Base-by-base conservation (phyloP, 2,113 vertebrate genomes). In the Malurus melanocephalus region DNA sequence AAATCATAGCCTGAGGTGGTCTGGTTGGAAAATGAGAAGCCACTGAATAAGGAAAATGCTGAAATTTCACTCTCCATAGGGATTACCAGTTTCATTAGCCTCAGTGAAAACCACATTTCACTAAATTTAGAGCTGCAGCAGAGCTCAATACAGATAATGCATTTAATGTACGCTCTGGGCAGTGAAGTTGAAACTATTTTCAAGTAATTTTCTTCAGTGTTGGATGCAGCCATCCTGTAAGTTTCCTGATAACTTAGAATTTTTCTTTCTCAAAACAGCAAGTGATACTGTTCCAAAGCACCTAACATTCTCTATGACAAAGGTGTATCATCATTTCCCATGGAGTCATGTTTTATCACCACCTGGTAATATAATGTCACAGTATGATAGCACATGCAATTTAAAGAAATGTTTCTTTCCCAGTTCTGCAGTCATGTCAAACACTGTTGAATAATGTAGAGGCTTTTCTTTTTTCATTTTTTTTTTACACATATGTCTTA, bases 161-260 rank as follows among this genome's bases (percentile, higher is more conserved):
- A 90, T 89, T 95, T 95, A 94, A 92, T 94, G 42, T 94, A 90
- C 87, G 93, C 89, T 92, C 89, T 95, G 94, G 86, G 94, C 93
- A 93, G 84, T 92, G 93, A 94, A 93, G 94, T 91, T 87, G 91
- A 95, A 96, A 95, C 87, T 94, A 89, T 95, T 95, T 95, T 94
- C 75, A 91, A 94, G 87, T 94, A 79, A 95, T 95, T 95, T 96
- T 90, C 92, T 90, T 94, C 88, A 90, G 62, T 77, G 75, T 64
- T 92, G 84, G 88, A 86, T 91, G 77, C 82, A 94, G 77, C 71
- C 67, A 85, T 92, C 80, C 88, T 92, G 45, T 87, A 93, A 93
- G 65, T 80, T 93, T 91, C 79, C 61, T 81, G 65, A 90, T 94
- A 94, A 92, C 64, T 77, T 95, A 57, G 85, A 62, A 49, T 76